Base-by-base conservation (phyloP, 2,888 invertebrate species). In the Epirrita christyi region DNA sequence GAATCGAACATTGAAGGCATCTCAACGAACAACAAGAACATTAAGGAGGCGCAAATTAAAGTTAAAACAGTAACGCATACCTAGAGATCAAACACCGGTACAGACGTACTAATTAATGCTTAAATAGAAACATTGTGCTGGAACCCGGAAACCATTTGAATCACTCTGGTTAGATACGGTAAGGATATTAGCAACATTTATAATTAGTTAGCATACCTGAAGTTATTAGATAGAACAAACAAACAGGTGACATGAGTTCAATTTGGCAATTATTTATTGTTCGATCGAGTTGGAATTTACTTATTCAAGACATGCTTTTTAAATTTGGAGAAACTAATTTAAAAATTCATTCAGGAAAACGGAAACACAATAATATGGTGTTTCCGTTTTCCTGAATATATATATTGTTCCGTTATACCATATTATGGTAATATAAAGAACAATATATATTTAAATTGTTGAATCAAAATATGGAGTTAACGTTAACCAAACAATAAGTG, bases 101-200 rank as follows among this genome's bases (percentile, higher is more conserved):
- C 72, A 73, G 72, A 68, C 72, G 70, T 66, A 76, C 81, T 85
- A 85, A 85, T 85, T 80, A 78, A 80, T 75, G 71, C 74, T 75
- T 77, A 78, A 84, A 84, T 78, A 78, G 75, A 63, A 68, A 68
- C 76, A 76, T 77, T 82, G 80, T 81, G 60, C 67, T 57, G 56
- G 49, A 62, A 65, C 64, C 61, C 68, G 66, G 69, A 64, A 54
- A 64, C 63, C 51, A 40, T 61, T 68, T 66, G 71, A 71, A 70
- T 72, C 64, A 68, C 53, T 68, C 53, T 58, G 61, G 67, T 75
- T 77, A 74, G 69, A 57, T 45, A 53, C 61, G 68, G 67, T 71
- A 55, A 21, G 21, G 37, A 32, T 46, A 70, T 66, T 66, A 68
- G 59, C 55, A 63, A 63, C 65, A 49, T 58, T 49, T 49, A 55